Conservation (phyloP, 2,888 invertebrate species). For the Tribolium freemani region DNA sequence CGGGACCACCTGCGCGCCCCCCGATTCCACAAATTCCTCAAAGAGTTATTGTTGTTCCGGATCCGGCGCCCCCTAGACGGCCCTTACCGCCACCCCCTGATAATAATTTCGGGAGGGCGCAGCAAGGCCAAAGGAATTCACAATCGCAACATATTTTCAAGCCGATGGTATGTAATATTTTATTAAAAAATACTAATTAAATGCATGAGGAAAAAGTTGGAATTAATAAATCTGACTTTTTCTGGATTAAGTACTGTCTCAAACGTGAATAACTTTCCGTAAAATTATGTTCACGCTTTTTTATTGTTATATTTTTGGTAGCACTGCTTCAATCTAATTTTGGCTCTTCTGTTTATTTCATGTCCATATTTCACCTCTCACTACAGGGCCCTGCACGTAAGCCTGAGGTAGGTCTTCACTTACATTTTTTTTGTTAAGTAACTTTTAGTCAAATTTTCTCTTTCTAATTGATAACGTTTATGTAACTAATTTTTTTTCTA, state of each 20-base stretch:
- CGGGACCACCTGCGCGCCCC: slow-evolving; percentile 89
- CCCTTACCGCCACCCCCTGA: slow-evolving; percentile 89
- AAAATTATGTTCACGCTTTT: slow-evolving; percentile 67
- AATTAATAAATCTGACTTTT: not conserved
- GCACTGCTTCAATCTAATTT: slow-evolving; percentile 67
- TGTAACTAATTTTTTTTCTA: not conserved
- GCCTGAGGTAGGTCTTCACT: slow-evolving; percentile 84
- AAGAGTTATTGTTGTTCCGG: slow-evolving; percentile 92
- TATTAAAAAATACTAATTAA: not conserved
- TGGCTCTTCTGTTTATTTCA: slow-evolving; percentile 73
- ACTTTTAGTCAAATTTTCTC: not conserved
- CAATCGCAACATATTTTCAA: slow-evolving; percentile 88
- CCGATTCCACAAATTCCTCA: slow-evolving; percentile 88
- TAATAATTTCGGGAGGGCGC: slow-evolving; percentile 70
- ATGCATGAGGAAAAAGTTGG: slow-evolving; percentile 1
- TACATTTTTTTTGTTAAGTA: slow-evolving; percentile 28
- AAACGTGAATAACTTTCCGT: not conserved
- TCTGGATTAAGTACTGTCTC: not conserved
- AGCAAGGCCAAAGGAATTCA: slow-evolving; percentile 80
- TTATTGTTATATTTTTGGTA: slow-evolving; percentile 67
- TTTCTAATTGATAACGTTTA: slow-evolving; percentile 34
- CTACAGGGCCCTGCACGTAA: slow-evolving; percentile 87
- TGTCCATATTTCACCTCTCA: slow-evolving; percentile 70
- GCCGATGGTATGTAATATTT: slow-evolving; percentile 80
- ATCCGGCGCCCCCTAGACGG: slow-evolving; percentile 78